Evolutionary conservation across 2,888 invertebrate genomes (phyloP).

Genomic region (Pimpla rufipes): DNA sequence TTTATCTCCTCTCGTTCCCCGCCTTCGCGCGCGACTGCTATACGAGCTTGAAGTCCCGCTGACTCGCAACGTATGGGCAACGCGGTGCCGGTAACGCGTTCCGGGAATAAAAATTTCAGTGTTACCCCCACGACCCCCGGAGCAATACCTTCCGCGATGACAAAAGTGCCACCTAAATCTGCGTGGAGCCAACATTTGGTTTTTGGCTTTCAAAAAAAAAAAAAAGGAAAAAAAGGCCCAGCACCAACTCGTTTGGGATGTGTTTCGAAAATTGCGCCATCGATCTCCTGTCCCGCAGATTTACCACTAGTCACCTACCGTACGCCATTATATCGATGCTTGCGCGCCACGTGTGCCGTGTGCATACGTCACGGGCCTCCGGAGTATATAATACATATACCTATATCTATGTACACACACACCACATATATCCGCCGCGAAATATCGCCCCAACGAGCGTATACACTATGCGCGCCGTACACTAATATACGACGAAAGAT

Average conservation of each 20-base stretch:
- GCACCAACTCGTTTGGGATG: slow-evolving; percentile 37
- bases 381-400: background rate
- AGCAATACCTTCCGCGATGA: slow-evolving; percentile 59
- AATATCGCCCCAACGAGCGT: slow-evolving; percentile 18
- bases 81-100: slow-evolving; percentile 16
- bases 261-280: slow-evolving; percentile 67
- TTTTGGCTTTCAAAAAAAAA: slow-evolving; percentile 22
- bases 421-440: background rate
- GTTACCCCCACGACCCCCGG: slow-evolving; percentile 51
- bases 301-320: slow-evolving; percentile 3
- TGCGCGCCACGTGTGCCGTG: slow-evolving; percentile 20
- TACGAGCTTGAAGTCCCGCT: slow-evolving; percentile 57
- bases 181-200: slow-evolving; percentile 6
- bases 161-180: slow-evolving; percentile 65
- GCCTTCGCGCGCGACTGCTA: slow-evolving; percentile 26
- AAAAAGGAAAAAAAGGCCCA: background rate
- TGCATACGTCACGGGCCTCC: background rate
- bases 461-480: slow-evolving; percentile 15
- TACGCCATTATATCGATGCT: slow-evolving; percentile 41
- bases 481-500: slow-evolving; percentile 58
- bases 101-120: slow-evolving; percentile 51
- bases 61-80: slow-evolving; percentile 21
- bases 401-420: too few relatives aligned
- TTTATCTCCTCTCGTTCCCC: slow-evolving; percentile 18
- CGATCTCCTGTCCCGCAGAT: slow-evolving; percentile 59